phyloP scores from a whole-genome alignment of 2,113 vertebrate genomes.

The Nannospalax galili region DNA sequence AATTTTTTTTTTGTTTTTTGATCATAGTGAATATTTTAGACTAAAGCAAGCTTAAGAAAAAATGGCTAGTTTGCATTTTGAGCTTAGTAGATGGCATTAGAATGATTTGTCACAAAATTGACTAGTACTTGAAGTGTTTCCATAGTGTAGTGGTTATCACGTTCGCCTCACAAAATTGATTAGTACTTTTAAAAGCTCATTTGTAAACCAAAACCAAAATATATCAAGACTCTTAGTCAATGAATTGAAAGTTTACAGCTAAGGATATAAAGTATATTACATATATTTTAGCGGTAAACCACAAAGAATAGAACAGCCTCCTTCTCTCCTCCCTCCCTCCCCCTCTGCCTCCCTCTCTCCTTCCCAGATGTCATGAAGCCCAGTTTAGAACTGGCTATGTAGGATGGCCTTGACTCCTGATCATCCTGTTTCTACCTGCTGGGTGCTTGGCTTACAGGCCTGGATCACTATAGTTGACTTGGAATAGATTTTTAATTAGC shows the following conservation, averaged over 20 bases:
- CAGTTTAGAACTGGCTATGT: not conserved
- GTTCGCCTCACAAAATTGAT: too few species aligned
- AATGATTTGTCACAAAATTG: too few species aligned
- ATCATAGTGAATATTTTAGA: not conserved
- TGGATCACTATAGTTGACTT: not conserved
- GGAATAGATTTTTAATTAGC: constrained; percentile 44
- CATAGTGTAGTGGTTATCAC: too few species aligned
- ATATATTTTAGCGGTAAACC: not conserved
- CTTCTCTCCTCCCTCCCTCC: too few species aligned
- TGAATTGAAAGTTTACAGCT: not conserved
- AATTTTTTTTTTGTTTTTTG: not conserved
- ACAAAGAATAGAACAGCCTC: not conserved
- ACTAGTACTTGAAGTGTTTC: too few species aligned
- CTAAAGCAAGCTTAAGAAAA: not conserved
- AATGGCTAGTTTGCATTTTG: not conserved
- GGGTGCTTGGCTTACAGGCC: not conserved
- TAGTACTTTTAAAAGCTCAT: not conserved
- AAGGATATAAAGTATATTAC: not conserved
- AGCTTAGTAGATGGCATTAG: not conserved
- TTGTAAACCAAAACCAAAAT: not conserved
- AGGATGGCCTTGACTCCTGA: not conserved
- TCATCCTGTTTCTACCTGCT: not conserved
- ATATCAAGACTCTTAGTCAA: not conserved
- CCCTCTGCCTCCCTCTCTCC: too few species aligned
- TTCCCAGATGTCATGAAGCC: not conserved